Evolutionary conservation across 1,140 invertebrate genomes (phyloP).

Genomic region (Hycleus cichorii): DNA sequence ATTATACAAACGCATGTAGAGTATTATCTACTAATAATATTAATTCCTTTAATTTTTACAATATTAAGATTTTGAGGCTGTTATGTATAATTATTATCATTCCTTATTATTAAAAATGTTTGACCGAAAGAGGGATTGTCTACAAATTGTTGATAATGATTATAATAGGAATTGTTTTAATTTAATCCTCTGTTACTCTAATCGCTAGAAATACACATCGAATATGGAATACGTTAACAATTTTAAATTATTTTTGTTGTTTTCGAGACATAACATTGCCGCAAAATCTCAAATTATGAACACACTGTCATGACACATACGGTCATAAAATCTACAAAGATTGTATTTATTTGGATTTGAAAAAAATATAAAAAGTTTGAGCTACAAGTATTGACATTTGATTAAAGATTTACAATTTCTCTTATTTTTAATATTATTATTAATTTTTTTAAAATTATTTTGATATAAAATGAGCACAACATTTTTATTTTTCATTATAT

Average conservation of each 20-base stretch:
- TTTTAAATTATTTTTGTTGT: no score
- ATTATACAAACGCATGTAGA: slow-evolving; percentile 22
- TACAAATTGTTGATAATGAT: slow-evolving; percentile 9
- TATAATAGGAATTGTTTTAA: no score
- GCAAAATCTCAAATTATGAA: slow-evolving; percentile 27
- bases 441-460: slow-evolving; percentile 5
- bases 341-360: slow-evolving; percentile 24
- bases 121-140: slow-evolving; percentile 17
- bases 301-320: slow-evolving; percentile 29
- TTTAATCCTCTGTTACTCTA: no score
- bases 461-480: slow-evolving; percentile 41
- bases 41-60: slow-evolving; percentile 6
- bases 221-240: no score
- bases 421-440: slow-evolving; percentile 12
- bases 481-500: slow-evolving; percentile 14
- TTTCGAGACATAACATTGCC: slow-evolving; percentile 19
- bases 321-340: slow-evolving; percentile 24
- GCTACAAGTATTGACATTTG: slow-evolving; percentile 41
- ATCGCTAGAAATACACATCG: no score
- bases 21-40: slow-evolving; percentile 12
- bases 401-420: slow-evolving; percentile 32
- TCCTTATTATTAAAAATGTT: neutral
- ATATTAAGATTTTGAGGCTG: slow-evolving; percentile 25
- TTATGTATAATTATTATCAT: slow-evolving; percentile 11
- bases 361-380: slow-evolving; percentile 39